phyloP scores from a whole-genome alignment of 2,797 vertebrate genomes.

The Lerista edwardsae region DNA sequence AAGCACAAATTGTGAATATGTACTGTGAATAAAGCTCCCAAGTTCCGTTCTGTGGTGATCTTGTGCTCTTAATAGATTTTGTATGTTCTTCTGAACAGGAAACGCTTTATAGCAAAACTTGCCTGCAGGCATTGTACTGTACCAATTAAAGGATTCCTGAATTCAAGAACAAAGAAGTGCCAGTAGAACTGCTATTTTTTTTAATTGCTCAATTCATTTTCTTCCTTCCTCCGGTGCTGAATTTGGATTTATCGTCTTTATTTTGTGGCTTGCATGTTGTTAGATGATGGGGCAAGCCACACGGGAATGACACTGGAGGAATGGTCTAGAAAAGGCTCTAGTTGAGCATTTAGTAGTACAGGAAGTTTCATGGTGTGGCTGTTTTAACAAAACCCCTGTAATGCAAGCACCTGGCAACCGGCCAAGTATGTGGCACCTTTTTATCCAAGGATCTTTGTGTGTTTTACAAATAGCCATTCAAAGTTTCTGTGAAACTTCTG shows the following conservation, averaged over 20 bases:
- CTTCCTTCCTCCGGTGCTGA: constrained; percentile 59
- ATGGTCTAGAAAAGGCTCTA: constrained; percentile 19
- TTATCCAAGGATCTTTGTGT: background rate
- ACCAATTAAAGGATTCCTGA: constrained; percentile 66
- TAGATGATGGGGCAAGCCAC: background rate
- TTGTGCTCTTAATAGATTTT: constrained; percentile 49
- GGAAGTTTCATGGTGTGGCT: background rate
- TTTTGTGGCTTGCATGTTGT: constrained; percentile 37
- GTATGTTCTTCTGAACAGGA: constrained; percentile 65
- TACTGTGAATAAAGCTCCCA: constrained; percentile 38
- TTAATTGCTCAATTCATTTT: constrained; percentile 59
- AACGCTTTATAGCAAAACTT: constrained; percentile 65
- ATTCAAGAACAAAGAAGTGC: constrained; percentile 63
- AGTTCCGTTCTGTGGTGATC: constrained; percentile 49
- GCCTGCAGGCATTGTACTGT: constrained; percentile 66
- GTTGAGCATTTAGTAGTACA: background rate
- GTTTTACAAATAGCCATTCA: constrained; percentile 23
- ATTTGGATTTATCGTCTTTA: constrained; percentile 55
- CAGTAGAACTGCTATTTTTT: constrained; percentile 56
- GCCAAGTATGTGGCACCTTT: background rate
- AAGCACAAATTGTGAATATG: background rate
- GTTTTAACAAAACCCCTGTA: background rate
- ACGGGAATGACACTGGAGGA: constrained; percentile 32
- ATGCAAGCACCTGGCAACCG: constrained; percentile 1
- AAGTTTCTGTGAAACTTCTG: background rate